Conservation (phyloP, 2,797 vertebrate species). For the Dromococcyx pavoninus region DNA sequence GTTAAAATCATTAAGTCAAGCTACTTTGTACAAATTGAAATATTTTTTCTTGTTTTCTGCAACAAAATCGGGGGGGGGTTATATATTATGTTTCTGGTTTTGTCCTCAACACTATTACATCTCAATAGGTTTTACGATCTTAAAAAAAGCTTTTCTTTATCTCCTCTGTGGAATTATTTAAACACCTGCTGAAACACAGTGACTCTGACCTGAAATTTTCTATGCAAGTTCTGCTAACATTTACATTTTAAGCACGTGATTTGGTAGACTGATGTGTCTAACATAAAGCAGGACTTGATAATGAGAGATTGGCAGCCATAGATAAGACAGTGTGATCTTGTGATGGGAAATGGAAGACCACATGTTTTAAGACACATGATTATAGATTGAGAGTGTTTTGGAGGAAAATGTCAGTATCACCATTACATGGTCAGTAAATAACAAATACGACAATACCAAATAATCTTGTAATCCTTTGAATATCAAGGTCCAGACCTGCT, state of each 20-base stretch:
- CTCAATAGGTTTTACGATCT: background rate
- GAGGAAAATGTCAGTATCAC: background rate
- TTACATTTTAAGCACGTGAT: background rate
- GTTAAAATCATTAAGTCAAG: background rate
- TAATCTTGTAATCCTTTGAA: background rate
- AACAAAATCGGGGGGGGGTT: fast-evolving
- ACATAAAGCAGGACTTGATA: background rate
- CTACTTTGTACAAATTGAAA: background rate
- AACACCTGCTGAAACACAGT: background rate
- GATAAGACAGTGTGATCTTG: background rate
- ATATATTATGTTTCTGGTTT: background rate
- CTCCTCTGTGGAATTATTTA: background rate
- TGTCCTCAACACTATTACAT: background rate
- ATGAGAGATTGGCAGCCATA: fast-evolving
- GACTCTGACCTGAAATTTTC: background rate
- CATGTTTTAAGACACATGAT: background rate
- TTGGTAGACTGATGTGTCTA: background rate
- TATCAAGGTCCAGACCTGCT: background rate
- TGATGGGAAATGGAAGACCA: background rate
- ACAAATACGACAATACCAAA: background rate
- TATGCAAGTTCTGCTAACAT: background rate
- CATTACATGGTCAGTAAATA: background rate
- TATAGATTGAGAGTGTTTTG: background rate
- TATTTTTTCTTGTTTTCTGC: background rate
- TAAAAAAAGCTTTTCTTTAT: background rate